Evolutionary conservation across 2,797 vertebrate species (phyloP).

Genomic region (Cossypha heuglini): DNA sequence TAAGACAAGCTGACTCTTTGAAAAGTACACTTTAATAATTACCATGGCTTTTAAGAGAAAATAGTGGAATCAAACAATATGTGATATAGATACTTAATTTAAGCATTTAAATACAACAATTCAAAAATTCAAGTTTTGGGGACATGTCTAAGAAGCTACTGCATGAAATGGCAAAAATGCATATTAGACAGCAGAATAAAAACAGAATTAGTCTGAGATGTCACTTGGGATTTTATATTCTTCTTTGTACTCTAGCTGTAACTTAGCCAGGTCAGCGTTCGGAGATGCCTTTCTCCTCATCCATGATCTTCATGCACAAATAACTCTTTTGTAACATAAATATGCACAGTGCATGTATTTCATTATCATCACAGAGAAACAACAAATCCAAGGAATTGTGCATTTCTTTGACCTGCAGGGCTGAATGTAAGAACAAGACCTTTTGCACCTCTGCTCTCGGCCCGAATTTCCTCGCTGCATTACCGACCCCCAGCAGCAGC

Average conservation of each 20-base stretch:
- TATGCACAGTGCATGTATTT: accelerated
- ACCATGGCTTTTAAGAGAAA: neutral
- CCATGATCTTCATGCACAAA: neutral
- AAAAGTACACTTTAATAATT: neutral
- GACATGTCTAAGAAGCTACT: neutral
- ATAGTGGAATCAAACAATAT: neutral
- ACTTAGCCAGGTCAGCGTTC: neutral
- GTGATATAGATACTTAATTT: neutral
- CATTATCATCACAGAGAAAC: neutral
- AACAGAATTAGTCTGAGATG: neutral
- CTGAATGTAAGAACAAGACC: neutral
- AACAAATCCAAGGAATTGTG: neutral
- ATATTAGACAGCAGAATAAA: neutral
- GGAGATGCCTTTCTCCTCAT: neutral
- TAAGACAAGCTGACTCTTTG: neutral
- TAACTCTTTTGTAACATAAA: neutral
- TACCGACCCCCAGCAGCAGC: neutral
- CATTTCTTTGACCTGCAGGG: neutral
- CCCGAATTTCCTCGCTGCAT: accelerated
- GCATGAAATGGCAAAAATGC: neutral
- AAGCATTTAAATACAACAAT: neutral
- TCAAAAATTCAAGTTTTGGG: neutral
- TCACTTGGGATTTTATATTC: neutral
- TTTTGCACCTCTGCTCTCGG: neutral
- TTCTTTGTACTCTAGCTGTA: neutral